Base-by-base conservation (phyloP, 2,888 invertebrate genomes). In the Pedicia rivosa region DNA sequence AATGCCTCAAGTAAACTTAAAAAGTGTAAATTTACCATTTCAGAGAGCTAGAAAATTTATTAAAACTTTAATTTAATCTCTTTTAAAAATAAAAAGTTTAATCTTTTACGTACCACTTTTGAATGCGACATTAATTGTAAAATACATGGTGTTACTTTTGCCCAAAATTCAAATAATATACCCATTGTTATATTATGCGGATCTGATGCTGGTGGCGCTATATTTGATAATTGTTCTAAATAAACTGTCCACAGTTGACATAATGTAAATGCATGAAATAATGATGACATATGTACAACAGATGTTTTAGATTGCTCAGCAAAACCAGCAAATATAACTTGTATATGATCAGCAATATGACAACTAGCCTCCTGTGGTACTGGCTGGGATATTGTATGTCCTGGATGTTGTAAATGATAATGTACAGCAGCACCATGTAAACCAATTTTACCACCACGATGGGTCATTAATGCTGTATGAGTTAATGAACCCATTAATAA, bases 241-340 rank as follows among this genome's bases (percentile, higher is more conserved):
- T 98, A 98, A 47, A 98, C 78, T 0, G 97, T 98, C 98, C 97
- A 98, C 43, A 98, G 67, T 74, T 97, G 97, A 55, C 97, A 98
- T 34, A 98, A 70, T 42, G 94, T 86, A 62, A 98, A 98, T 4
- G 95, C 92, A 62, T 95, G 91, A 62, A 92, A 94, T 36, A 98
- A 65, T 2, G 94, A 91, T 36, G 87, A 88, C 91, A 95, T 91
- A 53, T 97, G 92, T 37, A 86, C 69, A 5, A 88, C 84, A 2
- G 87, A 88, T 3, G 84, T 75, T 64, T 91, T 92, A 2, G 82
- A 79, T 54, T 92, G 90, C 54, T 97, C 97, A 22, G 92, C 90
- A 68, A 97, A 98, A 8, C 92, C 92, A 2, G 90, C 82, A 68
- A 98, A 77, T 51, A 98, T 94, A 3, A 70, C 71, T 71, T 95